Evolutionary conservation across 2,113 vertebrate species (phyloP).

Genomic region (Macquaria australasica): DNA sequence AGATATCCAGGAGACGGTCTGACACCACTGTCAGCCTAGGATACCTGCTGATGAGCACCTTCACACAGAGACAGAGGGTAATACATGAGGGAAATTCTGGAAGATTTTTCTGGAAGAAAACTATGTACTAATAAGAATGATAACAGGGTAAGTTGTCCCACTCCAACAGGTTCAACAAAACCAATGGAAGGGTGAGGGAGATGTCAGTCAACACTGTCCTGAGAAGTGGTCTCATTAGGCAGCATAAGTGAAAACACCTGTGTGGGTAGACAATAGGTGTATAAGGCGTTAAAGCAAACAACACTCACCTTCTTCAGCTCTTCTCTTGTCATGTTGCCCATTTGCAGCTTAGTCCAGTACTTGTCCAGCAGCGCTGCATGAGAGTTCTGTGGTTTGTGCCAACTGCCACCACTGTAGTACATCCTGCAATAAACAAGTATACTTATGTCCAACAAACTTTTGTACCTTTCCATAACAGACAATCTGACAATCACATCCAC

Average conservation of each 20-base stretch:
- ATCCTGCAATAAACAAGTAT: conserved; percentile 80
- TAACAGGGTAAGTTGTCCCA: background rate
- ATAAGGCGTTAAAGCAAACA: background rate
- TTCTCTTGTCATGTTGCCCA: conserved; percentile 89
- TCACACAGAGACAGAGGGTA: background rate
- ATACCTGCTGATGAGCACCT: conserved; percentile 90
- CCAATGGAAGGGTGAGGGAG: background rate
- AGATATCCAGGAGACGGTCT: conserved; percentile 93
- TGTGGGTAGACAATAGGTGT: background rate
- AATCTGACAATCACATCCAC: background rate
- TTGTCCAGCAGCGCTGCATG: conserved; percentile 93
- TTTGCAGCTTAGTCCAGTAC: conserved; percentile 93
- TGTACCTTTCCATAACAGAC: too few species aligned
- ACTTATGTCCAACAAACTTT: background rate
- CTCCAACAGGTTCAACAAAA: background rate
- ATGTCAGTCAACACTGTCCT: background rate
- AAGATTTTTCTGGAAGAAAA: background rate
- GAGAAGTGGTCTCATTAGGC: background rate
- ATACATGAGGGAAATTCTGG: background rate
- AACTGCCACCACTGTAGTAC: conserved; percentile 88
- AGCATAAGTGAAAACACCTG: background rate
- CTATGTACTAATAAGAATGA: background rate
- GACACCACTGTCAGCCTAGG: conserved; percentile 85
- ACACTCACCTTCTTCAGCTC: conserved; percentile 92
- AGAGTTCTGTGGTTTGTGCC: conserved; percentile 92